Percentiles rank a stretch among this genome's conserved stretches.
These are phyloP conservation scores for Crypturellus undulatus DNA, from an alignment of 2,113 vertebrate genomes.

Conservation along the genomic window DNA sequence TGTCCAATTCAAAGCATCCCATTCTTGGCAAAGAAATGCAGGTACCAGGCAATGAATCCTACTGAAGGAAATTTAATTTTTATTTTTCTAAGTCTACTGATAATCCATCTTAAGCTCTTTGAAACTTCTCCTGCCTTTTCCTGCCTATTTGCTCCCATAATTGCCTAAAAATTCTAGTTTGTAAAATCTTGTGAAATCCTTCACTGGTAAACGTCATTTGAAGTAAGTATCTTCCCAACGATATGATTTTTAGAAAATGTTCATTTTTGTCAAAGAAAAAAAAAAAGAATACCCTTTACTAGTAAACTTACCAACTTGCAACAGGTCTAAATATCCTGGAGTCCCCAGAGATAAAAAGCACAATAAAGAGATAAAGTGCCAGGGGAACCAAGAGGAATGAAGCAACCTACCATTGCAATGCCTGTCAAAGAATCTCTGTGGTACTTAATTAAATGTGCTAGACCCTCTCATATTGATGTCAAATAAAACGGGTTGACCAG, in stretches of 20 bases:
- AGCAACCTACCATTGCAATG: background rate
- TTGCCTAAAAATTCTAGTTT: background rate
- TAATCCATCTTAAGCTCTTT: background rate
- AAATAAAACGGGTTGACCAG: background rate
- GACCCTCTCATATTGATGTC: background rate
- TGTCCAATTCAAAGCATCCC: background rate
- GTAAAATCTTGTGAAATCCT: background rate
- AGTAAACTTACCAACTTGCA: background rate
- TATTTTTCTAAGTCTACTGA: background rate
- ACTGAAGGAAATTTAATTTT: background rate
- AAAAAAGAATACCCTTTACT: background rate
- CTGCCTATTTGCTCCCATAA: rapidly evolving
- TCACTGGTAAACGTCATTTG: background rate
- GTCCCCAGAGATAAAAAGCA: background rate
- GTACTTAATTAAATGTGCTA: background rate
- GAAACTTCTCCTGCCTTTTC: background rate
- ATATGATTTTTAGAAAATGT: background rate
- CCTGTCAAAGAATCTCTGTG: background rate
- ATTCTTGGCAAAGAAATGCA: background rate
- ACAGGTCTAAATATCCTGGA: background rate
- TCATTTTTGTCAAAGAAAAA: background rate
- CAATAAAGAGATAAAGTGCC: background rate
- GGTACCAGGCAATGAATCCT: background rate
- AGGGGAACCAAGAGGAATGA: background rate
- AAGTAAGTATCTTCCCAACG: background rate